Evolutionary conservation across 2,113 vertebrate species (phyloP).

Genomic region (Peromyscus maniculatus): DNA sequence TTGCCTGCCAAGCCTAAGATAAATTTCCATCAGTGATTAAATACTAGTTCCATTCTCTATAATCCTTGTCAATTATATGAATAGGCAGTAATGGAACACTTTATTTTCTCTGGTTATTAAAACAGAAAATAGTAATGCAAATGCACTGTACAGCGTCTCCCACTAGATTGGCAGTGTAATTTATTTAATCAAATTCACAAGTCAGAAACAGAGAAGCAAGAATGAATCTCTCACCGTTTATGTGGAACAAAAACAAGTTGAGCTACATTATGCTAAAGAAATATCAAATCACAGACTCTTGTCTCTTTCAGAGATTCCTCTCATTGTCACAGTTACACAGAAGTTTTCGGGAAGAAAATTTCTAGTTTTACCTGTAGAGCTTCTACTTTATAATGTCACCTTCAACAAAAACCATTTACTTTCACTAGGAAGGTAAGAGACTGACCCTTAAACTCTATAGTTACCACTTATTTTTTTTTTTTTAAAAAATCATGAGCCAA

Average conservation of each 20-base stretch:
- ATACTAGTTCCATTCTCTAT: constrained; percentile 78
- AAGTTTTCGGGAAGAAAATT: constrained; percentile 40
- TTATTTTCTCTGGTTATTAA: constrained; percentile 84
- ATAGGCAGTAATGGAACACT: constrained; percentile 79
- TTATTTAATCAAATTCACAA: constrained; percentile 82
- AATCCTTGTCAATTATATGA: constrained; percentile 83
- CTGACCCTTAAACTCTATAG: neutral
- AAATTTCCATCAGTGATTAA: constrained; percentile 87
- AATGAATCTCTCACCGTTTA: constrained; percentile 43
- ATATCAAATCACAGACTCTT: constrained; percentile 31
- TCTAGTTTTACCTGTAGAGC: neutral
- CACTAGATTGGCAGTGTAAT: constrained; percentile 79
- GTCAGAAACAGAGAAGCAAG: constrained; percentile 62
- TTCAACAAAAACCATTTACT: neutral
- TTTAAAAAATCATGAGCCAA: neutral
- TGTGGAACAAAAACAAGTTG: constrained; percentile 55
- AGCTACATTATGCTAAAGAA: neutral
- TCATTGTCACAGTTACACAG: neutral
- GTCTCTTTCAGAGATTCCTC: constrained; percentile 10
- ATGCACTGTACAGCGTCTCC: constrained; percentile 76
- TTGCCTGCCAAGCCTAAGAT: constrained; percentile 82
- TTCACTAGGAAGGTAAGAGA: constrained; percentile 3
- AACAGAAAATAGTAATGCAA: constrained; percentile 81
- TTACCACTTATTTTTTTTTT: neutral
- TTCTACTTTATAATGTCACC: neutral